Conservation (phyloP, 2,888 invertebrate species). For the Catocala nupta region DNA sequence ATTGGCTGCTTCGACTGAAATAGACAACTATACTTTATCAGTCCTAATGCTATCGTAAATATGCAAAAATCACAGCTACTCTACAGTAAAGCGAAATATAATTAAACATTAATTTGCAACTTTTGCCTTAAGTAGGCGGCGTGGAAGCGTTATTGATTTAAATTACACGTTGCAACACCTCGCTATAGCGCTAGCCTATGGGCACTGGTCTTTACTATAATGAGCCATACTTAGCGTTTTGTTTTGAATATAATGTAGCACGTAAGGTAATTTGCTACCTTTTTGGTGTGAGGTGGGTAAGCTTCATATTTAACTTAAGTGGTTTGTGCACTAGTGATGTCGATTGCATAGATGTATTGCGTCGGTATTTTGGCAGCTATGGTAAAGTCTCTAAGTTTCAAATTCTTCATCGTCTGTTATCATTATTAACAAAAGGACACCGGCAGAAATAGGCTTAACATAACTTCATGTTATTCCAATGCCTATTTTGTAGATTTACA, state of each 20-base stretch:
- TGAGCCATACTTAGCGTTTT: conserved; percentile 21
- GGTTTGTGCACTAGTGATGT: too few relatives aligned
- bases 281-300: background rate
- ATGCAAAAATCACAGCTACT: conserved; percentile 8
- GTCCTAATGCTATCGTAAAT: conserved; percentile 4
- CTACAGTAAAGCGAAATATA: conserved; percentile 20
- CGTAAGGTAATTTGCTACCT: conserved; percentile 9
- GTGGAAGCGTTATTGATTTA: conserved; percentile 63
- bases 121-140: conserved; percentile 52
- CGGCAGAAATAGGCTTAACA: too few relatives aligned
- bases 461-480: too few relatives aligned
- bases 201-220: conserved; percentile 19
- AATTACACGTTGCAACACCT: conserved; percentile 53
- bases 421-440: accelerated
- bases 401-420: too few relatives aligned
- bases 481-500: too few relatives aligned
- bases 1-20: background rate
- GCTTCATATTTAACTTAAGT: too few relatives aligned
- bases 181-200: conserved; percentile 4
- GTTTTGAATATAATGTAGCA: conserved; percentile 13
- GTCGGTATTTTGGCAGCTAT: too few relatives aligned
- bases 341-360: too few relatives aligned
- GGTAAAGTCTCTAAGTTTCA: too few relatives aligned
- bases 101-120: conserved; percentile 58
- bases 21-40: conserved; percentile 4